Evolutionary conservation across 2,888 invertebrate species (phyloP).

Genomic region (Latrodectus hesperus): DNA sequence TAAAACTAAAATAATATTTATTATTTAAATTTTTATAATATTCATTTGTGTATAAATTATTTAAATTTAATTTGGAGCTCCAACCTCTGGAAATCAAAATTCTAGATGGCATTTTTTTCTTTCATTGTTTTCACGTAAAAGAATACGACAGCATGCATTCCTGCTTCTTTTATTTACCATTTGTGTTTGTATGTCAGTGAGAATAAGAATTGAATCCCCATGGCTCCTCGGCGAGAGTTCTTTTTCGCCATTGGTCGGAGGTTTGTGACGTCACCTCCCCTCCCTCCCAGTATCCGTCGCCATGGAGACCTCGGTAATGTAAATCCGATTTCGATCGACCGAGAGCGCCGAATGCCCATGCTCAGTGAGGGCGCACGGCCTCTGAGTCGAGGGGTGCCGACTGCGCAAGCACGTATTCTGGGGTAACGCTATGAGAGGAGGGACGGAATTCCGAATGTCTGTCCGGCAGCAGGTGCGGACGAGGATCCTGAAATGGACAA

Average conservation of each 20-base stretch:
- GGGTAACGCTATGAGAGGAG: slow-evolving; percentile 14
- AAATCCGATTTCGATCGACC: slow-evolving; percentile 58
- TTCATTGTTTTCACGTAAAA: too few relatives aligned
- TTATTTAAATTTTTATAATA: too few relatives aligned
- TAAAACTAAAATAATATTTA: too few relatives aligned
- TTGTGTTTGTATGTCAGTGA: neutral
- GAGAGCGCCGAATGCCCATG: slow-evolving; percentile 53
- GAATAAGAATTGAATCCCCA: slow-evolving; percentile 1
- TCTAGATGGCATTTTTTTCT: too few relatives aligned
- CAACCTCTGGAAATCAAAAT: too few relatives aligned
- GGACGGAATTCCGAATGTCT: slow-evolving; percentile 9
- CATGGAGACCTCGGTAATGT: slow-evolving; percentile 48
- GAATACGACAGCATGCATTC: neutral
- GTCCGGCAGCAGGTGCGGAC: slow-evolving; percentile 32
- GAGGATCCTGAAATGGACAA: slow-evolving; percentile 18
- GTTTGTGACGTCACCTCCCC: slow-evolving; percentile 39
- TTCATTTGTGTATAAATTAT: too few relatives aligned
- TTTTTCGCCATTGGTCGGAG: slow-evolving; percentile 6
- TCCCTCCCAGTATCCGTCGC: slow-evolving; percentile 29
- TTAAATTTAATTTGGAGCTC: too few relatives aligned
- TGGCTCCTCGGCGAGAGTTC: neutral
- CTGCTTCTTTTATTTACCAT: neutral
- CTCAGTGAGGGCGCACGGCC: slow-evolving; percentile 16
- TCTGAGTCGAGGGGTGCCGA: slow-evolving; percentile 1
- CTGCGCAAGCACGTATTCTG: slow-evolving; percentile 31